Evolutionary conservation across 2,113 vertebrate genomes (phyloP).

Genomic region (Eolophus roseicapilla): DNA sequence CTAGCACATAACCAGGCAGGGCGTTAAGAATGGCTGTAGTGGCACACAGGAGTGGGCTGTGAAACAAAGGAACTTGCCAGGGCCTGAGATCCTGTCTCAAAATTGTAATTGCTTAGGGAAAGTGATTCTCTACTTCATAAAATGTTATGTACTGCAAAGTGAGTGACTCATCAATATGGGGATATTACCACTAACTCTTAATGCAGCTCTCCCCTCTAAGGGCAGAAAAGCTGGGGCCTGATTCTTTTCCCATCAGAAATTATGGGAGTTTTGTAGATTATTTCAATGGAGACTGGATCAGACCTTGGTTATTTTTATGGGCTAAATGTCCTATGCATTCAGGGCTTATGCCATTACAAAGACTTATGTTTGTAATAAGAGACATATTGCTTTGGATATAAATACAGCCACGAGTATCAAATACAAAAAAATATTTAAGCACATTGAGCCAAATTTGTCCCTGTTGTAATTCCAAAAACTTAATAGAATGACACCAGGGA

Average conservation of each 20-base stretch:
- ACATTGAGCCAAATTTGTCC: conserved; percentile 25
- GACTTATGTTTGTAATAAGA: conserved; percentile 69
- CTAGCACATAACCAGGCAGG: conserved; percentile 56
- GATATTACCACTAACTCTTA: conserved; percentile 63
- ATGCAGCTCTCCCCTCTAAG: conserved; percentile 26
- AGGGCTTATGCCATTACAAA: conserved; percentile 38
- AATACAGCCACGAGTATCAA: neutral
- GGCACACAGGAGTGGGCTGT: conserved; percentile 18
- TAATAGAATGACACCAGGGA: neutral
- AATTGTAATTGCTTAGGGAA: conserved; percentile 78
- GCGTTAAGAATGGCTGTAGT: neutral
- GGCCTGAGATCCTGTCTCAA: conserved; percentile 64
- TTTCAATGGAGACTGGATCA: conserved; percentile 44
- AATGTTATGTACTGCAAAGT: conserved; percentile 72
- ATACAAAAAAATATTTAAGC: conserved; percentile 44
- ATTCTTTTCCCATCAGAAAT: conserved; percentile 51
- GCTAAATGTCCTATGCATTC: conserved; percentile 59
- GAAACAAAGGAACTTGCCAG: conserved; percentile 49
- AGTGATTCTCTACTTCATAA: conserved; percentile 76
- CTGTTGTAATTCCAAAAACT: conserved; percentile 1
- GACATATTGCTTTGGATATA: conserved; percentile 61
- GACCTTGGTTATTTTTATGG: conserved; percentile 63
- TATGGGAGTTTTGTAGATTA: conserved; percentile 26
- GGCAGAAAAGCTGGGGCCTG: conserved; percentile 29
- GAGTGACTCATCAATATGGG: conserved; percentile 69